These are phyloP conservation scores for Isaurus tuberculatus DNA, from an alignment of 92 coral and sea anemone genomes.

Conservation along the genomic window DNA sequence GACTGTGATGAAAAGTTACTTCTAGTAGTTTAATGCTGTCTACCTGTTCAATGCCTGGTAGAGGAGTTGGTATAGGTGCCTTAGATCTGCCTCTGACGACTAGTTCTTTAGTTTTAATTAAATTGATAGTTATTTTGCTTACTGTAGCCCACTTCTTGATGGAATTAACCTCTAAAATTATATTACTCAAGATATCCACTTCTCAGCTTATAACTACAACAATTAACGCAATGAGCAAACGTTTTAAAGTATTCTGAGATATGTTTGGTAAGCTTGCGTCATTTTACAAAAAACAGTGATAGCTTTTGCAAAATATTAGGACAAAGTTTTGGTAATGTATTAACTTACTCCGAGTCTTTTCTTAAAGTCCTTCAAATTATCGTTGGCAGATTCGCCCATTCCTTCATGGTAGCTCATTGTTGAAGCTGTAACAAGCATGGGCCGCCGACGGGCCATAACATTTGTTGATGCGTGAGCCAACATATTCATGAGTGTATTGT, in stretches of 20 bases:
- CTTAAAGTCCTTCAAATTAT: slow-evolving; percentile 67
- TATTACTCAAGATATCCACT: too few species aligned
- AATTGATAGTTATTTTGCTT: slow-evolving; percentile 51
- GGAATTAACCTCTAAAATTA: slow-evolving; percentile 49
- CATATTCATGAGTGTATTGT: slow-evolving; percentile 69
- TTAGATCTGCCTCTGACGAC: slow-evolving; percentile 48
- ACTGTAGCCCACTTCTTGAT: slow-evolving; percentile 55
- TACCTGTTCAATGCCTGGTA: slow-evolving; percentile 26
- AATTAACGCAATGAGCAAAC: too few species aligned
- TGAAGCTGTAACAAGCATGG: slow-evolving; percentile 84
- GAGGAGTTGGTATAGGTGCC: slow-evolving; percentile 41
- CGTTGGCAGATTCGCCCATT: slow-evolving; percentile 35
- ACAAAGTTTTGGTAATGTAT: too few species aligned
- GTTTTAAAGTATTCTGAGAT: too few species aligned
- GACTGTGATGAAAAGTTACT: slow-evolving; percentile 51
- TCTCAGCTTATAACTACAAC: too few species aligned
- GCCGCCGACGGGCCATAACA: slow-evolving; percentile 70
- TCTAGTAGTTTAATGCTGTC: slow-evolving; percentile 44
- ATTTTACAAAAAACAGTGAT: too few species aligned
- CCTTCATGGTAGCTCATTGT: slow-evolving; percentile 62
- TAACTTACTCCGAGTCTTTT: slow-evolving; percentile 85
- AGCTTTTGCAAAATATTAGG: too few species aligned
- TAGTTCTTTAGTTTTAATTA: slow-evolving; percentile 61
- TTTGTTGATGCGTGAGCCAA: slow-evolving; percentile 67
- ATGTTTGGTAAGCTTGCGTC: too few species aligned